phyloP scores from a whole-genome alignment of 2,113 vertebrate genomes.

The Anoura caudifer region DNA sequence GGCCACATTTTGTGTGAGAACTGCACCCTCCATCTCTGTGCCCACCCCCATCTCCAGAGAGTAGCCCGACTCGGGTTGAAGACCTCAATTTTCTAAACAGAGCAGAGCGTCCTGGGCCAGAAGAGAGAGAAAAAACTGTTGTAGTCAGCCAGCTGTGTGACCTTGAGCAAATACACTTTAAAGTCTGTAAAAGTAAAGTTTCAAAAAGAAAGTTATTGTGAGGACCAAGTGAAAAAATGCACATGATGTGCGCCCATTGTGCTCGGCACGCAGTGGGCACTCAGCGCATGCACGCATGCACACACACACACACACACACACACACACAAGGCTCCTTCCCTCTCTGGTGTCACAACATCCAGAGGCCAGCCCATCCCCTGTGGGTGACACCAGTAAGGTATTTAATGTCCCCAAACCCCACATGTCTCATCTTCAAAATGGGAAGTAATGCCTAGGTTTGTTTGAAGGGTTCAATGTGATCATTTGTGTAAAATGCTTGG shows the following conservation, averaged over 20 bases:
- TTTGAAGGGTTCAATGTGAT: background rate
- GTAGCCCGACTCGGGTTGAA: background rate
- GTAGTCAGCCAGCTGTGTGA: background rate
- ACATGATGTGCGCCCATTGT: too few relatives aligned
- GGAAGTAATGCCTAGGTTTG: background rate
- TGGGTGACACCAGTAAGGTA: too few relatives aligned
- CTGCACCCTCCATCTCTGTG: rapidly evolving
- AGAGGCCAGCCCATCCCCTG: background rate
- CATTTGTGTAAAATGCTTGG: background rate
- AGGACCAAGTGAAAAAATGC: background rate
- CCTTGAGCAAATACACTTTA: background rate
- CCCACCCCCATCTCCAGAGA: too few relatives aligned
- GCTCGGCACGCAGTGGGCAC: background rate
- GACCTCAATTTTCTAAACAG: background rate
- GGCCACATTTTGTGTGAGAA: background rate
- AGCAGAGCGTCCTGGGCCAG: background rate
- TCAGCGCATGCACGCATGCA: too few relatives aligned
- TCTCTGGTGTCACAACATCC: background rate
- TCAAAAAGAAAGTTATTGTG: background rate
- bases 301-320: too few relatives aligned
- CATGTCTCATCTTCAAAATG: background rate
- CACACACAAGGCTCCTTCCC: background rate
- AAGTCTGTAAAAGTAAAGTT: background rate
- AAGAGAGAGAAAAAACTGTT: background rate
- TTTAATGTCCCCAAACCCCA: background rate